These are phyloP conservation scores for Atlantisia rogersi DNA, from an alignment of 2,113 vertebrate species.

Conservation along the genomic window DNA sequence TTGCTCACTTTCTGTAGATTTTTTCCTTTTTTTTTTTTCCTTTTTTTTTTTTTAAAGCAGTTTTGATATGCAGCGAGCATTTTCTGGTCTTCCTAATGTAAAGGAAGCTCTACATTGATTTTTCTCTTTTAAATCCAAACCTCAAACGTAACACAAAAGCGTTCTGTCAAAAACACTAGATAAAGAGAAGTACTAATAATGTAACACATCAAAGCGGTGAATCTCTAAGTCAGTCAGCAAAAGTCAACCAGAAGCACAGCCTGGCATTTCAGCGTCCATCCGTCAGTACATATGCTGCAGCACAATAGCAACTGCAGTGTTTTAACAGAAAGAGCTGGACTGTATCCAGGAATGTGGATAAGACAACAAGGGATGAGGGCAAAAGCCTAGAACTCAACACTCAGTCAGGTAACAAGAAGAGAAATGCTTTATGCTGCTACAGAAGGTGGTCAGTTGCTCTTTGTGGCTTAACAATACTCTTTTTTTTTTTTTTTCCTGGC, in stretches of 20 bases:
- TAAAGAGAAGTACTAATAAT: background rate
- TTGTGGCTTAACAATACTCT: background rate
- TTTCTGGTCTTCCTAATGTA: background rate
- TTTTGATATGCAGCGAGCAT: background rate
- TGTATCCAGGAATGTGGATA: background rate
- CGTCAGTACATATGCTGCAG: background rate
- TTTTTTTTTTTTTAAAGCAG: background rate
- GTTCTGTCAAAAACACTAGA: background rate
- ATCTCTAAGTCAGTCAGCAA: background rate
- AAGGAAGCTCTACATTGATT: background rate
- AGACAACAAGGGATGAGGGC: background rate
- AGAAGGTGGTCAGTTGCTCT: background rate
- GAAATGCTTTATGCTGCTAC: background rate
- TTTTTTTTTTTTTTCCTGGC: background rate
- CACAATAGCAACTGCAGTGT: slow-evolving; percentile 2
- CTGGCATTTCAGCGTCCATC: background rate
- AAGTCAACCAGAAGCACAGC: slow-evolving; percentile 15
- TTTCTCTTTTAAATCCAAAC: background rate
- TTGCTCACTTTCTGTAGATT: background rate
- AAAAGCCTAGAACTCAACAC: background rate
- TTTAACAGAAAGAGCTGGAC: slow-evolving; percentile 2
- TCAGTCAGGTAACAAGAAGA: background rate
- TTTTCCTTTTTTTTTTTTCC: background rate
- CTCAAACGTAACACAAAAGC: background rate
- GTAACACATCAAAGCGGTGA: background rate